Conservation (phyloP, 2,113 vertebrate genomes). For the Gasterosteus nipponicus region DNA sequence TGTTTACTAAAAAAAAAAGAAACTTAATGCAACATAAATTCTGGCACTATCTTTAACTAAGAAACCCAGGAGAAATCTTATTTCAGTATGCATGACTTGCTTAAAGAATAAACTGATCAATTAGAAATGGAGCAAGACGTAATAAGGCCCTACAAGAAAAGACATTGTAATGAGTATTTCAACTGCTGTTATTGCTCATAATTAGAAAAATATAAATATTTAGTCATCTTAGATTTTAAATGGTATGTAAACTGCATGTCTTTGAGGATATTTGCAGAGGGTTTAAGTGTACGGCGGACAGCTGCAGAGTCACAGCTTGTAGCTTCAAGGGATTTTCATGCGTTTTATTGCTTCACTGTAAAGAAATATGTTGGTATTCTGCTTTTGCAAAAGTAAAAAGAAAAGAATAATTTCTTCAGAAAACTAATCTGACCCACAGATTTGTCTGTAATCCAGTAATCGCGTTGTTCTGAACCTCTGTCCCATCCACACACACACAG, state of each 20-base stretch:
- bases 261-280: not conserved
- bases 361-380: not conserved
- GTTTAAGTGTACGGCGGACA: not conserved
- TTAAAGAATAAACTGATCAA: not conserved
- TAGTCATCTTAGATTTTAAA: not conserved
- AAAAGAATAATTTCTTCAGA: not conserved
- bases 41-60: not conserved
- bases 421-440: slow-evolving; percentile 11
- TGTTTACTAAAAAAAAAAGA: not conserved
- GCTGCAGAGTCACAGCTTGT: slow-evolving; percentile 17
- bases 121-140: not conserved
- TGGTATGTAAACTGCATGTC: not conserved
- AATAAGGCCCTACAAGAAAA: not conserved
- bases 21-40: not conserved
- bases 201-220: not conserved
- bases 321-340: slow-evolving; percentile 10
- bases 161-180: not conserved
- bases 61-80: not conserved
- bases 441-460: slow-evolving; percentile 14
- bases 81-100: not conserved
- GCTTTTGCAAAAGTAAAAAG: not conserved
- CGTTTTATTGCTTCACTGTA: not conserved
- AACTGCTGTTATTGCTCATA: not conserved
- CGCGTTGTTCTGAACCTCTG: slow-evolving; percentile 7
- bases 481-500: slow-evolving; percentile 24